A percentile compares a stretch with the other conserved stretches of the same genome.
Conservation (phyloP, 2,797 vertebrate genomes). For the Urophycis tenuis region DNA sequence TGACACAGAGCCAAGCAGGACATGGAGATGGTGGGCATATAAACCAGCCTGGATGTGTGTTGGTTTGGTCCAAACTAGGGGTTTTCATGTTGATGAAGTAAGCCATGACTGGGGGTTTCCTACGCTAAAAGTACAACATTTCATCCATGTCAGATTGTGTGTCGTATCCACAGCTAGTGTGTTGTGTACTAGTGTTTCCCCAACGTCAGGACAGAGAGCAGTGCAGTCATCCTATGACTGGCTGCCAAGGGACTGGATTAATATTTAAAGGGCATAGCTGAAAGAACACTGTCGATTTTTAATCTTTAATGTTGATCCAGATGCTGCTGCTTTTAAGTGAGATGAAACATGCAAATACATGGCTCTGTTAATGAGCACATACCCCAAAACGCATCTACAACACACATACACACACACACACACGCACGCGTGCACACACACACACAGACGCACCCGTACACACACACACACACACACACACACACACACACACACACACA, state of each 20-base stretch:
- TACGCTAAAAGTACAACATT: neutral
- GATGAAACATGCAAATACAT: conserved; percentile 60
- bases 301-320: conserved; percentile 73
- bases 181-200: neutral
- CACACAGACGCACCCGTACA: neutral
- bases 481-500: neutral
- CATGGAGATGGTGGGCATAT: neutral
- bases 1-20: neutral
- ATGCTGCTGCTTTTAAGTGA: conserved; percentile 69
- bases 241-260: conserved; percentile 35
- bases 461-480: conserved; percentile 7
- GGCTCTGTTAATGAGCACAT: conserved; percentile 6
- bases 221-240: neutral
- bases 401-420: neutral
- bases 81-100: neutral
- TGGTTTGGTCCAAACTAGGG: neutral
- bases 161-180: neutral
- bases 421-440: neutral
- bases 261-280: conserved; percentile 60
- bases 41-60: too few species aligned
- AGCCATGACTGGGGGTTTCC: neutral
- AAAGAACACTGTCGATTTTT: conserved; percentile 49
- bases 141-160: neutral
- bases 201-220: neutral
- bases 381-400: conserved; percentile 15